A percentile compares a stretch with the other conserved stretches of the same genome.
Evolutionary conservation across 2,113 vertebrate species (phyloP).

Genomic region (Hippolais icterina): DNA sequence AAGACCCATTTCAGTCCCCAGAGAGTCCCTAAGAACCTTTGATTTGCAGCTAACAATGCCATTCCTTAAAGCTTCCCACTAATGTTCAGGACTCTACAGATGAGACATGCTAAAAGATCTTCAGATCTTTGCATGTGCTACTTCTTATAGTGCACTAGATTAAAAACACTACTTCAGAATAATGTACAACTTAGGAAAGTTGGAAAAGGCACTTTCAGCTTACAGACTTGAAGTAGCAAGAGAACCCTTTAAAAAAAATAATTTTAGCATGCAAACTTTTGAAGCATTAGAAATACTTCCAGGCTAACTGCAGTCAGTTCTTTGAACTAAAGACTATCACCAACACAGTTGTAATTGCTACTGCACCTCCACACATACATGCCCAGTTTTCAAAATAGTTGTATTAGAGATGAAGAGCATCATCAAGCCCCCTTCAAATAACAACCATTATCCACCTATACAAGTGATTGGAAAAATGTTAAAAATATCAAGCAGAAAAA

Average conservation of each 20-base stretch:
- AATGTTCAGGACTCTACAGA: slow-evolving; percentile 56
- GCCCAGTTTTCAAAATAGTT: background rate
- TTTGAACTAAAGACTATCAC: background rate
- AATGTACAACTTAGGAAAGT: background rate
- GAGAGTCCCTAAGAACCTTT: slow-evolving; percentile 72
- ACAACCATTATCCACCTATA: background rate
- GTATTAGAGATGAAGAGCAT: background rate
- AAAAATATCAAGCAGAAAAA: background rate
- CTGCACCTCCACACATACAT: background rate
- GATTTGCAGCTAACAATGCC: slow-evolving; percentile 75
- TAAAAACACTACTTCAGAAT: slow-evolving; percentile 3
- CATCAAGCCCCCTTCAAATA: background rate
- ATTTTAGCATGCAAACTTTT: background rate
- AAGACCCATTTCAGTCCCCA: slow-evolving; percentile 68
- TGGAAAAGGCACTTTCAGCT: slow-evolving; percentile 49
- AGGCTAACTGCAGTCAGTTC: background rate
- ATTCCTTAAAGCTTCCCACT: slow-evolving; percentile 66
- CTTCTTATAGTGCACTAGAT: background rate
- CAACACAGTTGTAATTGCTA: background rate
- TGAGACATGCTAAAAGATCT: slow-evolving; percentile 15
- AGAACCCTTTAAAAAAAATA: background rate
- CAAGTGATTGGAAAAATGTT: background rate
- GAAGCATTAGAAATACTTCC: background rate
- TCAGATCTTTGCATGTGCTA: background rate
- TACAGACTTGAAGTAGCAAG: background rate